Percentiles rank a stretch among this genome's conserved stretches.
phyloP scores from a whole-genome alignment of 2,888 invertebrate genomes.

The Sphaeridia pumilis region DNA sequence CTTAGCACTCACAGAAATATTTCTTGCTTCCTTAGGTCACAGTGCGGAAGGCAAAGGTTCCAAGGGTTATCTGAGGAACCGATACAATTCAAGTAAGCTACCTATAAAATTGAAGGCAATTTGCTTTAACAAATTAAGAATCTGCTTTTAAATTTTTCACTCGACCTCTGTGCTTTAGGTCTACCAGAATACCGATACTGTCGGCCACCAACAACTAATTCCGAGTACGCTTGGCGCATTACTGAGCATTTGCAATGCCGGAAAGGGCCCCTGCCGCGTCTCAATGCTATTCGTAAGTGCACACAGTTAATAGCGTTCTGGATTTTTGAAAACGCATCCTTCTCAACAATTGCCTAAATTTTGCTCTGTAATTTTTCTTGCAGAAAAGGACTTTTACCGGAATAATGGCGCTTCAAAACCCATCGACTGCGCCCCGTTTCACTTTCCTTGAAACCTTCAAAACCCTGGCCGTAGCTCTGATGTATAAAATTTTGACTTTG shows the following conservation, averaged over 20 bases:
- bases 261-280: constrained; percentile 13
- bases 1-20: too few species aligned
- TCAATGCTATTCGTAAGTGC: constrained; percentile 18
- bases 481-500: too few species aligned
- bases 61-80: constrained; percentile 22
- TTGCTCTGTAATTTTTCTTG: neutral
- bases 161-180: constrained; percentile 1
- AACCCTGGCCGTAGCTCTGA: too few species aligned
- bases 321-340: neutral
- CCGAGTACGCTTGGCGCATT: constrained; percentile 32
- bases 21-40: constrained; percentile 13
- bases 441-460: constrained; percentile 20
- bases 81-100: constrained; percentile 22
- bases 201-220: constrained; percentile 30
- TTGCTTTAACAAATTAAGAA: neutral
- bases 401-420: constrained; percentile 22
- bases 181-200: constrained; percentile 26
- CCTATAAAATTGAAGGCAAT: neutral
- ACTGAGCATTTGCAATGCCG: constrained; percentile 19
- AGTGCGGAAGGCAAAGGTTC: constrained; percentile 30
- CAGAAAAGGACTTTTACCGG: constrained; percentile 28
- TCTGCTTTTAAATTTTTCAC: neutral
- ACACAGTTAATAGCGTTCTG: neutral
- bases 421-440: constrained; percentile 31
- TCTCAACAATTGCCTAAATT: neutral